Base-by-base conservation (phyloP, 2,888 invertebrate species). In the Epiperipatus broadwayi region DNA sequence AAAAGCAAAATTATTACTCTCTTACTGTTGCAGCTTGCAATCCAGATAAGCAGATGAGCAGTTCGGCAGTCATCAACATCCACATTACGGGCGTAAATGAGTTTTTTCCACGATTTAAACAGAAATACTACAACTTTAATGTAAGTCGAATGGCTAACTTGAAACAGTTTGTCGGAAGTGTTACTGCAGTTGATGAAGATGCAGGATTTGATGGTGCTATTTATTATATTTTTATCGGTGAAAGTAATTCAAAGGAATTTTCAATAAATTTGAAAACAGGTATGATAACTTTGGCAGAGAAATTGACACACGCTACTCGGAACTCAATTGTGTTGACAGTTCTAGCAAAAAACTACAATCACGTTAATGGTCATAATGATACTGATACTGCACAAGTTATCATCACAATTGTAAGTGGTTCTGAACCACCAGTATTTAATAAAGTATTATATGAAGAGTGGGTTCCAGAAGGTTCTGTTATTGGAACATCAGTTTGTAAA, bases 351-450 rank as follows among this genome's bases (percentile, higher is more conserved):
- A 93, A 93, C 55, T 73, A 75, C 35, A 91, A 91, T 10, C 81
- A 85, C 14, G 87, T 93, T 48, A 70, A 77, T 27, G 91, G 91
- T 3, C n/a, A n/a, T n/a, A 87, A 89, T 55, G 89, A 91, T 52
- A 89, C 87, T 0, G 89, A 87, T 54, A 85, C 84, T 61, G 89
- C 89, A 3, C 83, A 84, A 60, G 80, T 93, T 1, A 79, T 83
- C 34, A 77, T 93, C 44, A 78, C 80, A 1, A 80, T 93, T 44
- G 83, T 87, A 62, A 91, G 91, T 57, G 89, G 89, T 15, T 91
- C 91, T 55, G 91, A 91, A 63, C 85, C 91, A 1, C 91, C 91
- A 0, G 81, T 83, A 56, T 93, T 93, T 56, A 59, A 75, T n/a
- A 71, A 76, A 50, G 68, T 67, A 35, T 55, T 70, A 15, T 91